phyloP scores from a whole-genome alignment of 2,888 invertebrate genomes.

The Ischnus inquisitorius region DNA sequence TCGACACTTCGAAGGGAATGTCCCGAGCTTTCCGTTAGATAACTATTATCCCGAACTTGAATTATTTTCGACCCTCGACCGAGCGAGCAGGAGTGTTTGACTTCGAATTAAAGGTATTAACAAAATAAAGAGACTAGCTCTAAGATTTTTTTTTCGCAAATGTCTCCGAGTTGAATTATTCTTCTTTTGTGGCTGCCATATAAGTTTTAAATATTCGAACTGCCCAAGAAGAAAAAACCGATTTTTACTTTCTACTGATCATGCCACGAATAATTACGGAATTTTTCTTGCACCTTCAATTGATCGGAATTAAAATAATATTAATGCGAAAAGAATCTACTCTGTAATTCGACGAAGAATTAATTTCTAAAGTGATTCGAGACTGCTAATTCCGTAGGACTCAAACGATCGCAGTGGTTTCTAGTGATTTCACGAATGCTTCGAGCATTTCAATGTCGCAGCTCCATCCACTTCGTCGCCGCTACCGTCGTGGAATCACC shows the following conservation, averaged over 20 bases:
- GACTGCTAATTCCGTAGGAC: conserved; percentile 5
- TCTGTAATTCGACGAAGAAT: background rate
- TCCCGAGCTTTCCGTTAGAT: conserved; percentile 1
- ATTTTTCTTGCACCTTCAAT: background rate
- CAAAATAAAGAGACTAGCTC: background rate
- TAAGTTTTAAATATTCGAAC: background rate
- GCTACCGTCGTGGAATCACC: conserved; percentile 37
- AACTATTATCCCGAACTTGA: conserved; percentile 10
- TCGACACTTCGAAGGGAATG: conserved; percentile 51
- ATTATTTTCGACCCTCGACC: background rate
- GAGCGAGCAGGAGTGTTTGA: background rate
- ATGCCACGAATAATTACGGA: background rate
- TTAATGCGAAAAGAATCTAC: background rate
- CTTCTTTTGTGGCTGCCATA: background rate
- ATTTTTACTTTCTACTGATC: background rate
- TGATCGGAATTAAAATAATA: background rate
- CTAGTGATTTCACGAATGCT: conserved; percentile 5
- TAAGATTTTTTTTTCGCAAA: background rate
- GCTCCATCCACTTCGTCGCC: conserved; percentile 9
- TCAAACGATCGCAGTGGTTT: conserved; percentile 4
- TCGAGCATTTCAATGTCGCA: conserved; percentile 32
- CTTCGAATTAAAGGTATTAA: background rate
- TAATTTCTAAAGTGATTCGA: conserved; percentile 10
- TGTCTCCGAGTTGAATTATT: background rate
- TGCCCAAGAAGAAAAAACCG: background rate